Evolutionary conservation across 2,888 invertebrate genomes (phyloP).

Genomic region (Synergus umbraculus): DNA sequence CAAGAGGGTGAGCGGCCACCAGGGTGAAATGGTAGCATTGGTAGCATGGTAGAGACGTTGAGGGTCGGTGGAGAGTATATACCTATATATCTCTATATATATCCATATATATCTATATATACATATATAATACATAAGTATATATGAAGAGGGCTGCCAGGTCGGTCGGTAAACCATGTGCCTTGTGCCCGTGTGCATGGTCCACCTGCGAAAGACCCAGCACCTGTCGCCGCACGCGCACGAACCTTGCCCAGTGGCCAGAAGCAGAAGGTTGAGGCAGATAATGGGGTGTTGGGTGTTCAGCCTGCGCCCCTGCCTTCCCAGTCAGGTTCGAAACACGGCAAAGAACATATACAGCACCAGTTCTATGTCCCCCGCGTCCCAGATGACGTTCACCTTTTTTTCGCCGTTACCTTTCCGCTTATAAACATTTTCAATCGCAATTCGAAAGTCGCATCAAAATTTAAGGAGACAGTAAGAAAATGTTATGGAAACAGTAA

Average conservation of each 20-base stretch:
- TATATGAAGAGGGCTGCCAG: slow-evolving; percentile 50
- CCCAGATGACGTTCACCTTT: slow-evolving; percentile 13
- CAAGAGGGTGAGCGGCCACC: slow-evolving; percentile 15
- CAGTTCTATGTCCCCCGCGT: neutral
- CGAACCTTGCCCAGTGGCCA: slow-evolving; percentile 48
- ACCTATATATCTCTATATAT: too few species aligned
- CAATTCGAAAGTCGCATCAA: neutral
- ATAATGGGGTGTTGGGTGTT: slow-evolving; percentile 48
- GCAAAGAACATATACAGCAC: neutral
- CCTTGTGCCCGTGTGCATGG: slow-evolving; percentile 59
- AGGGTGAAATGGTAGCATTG: slow-evolving; percentile 24
- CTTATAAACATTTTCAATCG: neutral
- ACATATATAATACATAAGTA: neutral
- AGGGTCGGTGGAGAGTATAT: neutral
- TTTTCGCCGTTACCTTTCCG: neutral
- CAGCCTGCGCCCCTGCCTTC: slow-evolving; percentile 42
- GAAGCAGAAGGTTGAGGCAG: slow-evolving; percentile 45
- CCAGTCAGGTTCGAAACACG: slow-evolving; percentile 9
- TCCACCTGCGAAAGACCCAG: slow-evolving; percentile 70
- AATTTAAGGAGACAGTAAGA: too few species aligned
- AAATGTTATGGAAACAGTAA: too few species aligned
- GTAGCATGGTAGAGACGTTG: slow-evolving; percentile 15
- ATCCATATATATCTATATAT: too few species aligned
- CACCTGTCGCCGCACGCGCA: slow-evolving; percentile 70
- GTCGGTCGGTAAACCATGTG: slow-evolving; percentile 45